Evolutionary conservation across 2,888 invertebrate genomes (phyloP), one percentile per base, ranked within the genome.

Genomic region (Ormyrus rosae): DNA sequence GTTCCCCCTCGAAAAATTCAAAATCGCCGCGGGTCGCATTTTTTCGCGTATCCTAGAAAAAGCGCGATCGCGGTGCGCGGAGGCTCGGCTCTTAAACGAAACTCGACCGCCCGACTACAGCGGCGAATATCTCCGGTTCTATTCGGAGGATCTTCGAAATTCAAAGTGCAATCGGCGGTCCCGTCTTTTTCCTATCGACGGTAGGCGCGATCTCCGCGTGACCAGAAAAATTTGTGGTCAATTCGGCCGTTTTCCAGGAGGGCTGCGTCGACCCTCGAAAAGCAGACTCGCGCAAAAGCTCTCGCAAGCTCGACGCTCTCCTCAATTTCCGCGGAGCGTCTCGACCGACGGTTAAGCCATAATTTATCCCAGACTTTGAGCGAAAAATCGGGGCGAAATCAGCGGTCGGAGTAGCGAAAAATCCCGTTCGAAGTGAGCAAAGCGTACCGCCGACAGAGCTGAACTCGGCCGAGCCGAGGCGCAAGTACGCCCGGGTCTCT

Each of bases 401-500:
- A 8, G 5, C 0, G 0, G 1, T 0, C 0, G 9, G 0, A 50
- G 7, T 0, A 0, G 2, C 7, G 8, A n/a, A 82, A 77, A 82
- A 70, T 61, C 50, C 8, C 8, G 13, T 10, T 11, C 9, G 13
- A 77, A 73, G 58, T 73, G 58, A 1, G 3, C 48, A 82, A 82
- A 60, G 79, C 70, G 82, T 82, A 80, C 82, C 82, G 70, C 51
- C 61, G 61, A 55, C 64, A 69, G 82, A 82, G 80, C 73, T 80
- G 76, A 56, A 6, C 70, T 51, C 56, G 77, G 7, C 61, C 64
- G 53, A 9, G 11, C 45, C 34, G 68, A 63, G 75, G 81, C 73
- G 75, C 74, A 80, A 77, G 75, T 64, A 45, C 80, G 63, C 56
- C 8, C 11, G 73, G 85, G 86, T 5, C 85, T 85, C 82, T 86